These are phyloP conservation scores for Conus canariensis DNA, from an alignment of 2,888 invertebrate species.

Conservation along the genomic window DNA sequence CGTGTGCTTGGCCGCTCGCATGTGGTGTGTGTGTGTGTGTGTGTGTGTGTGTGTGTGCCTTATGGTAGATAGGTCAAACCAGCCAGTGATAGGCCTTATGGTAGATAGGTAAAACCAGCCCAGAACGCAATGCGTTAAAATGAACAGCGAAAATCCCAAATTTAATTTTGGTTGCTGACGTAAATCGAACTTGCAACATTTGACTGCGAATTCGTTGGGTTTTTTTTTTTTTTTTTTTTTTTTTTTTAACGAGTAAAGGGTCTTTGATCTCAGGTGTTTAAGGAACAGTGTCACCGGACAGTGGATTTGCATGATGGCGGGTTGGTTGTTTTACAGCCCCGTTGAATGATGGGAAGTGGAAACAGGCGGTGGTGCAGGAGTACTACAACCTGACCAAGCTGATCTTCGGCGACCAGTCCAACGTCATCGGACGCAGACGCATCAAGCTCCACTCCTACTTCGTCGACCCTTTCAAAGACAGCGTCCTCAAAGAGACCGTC, in stretches of 20 bases:
- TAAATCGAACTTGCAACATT: too few species aligned
- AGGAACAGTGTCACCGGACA: too few species aligned
- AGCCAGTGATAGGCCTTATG: too few species aligned
- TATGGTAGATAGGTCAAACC: too few species aligned
- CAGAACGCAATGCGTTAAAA: too few species aligned
- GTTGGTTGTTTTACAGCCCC: conserved; percentile 43
- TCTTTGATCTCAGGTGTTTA: too few species aligned
- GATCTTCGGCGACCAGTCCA: conserved; percentile 46
- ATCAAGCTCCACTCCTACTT: conserved; percentile 48
- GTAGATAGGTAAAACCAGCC: too few species aligned
- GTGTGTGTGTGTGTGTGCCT: not conserved
- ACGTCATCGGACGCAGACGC: conserved; percentile 47
- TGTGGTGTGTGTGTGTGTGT: not conserved
- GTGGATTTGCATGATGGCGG: too few species aligned
- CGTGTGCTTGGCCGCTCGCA: not conserved
- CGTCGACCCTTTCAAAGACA: conserved; percentile 48
- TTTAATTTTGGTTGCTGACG: too few species aligned
- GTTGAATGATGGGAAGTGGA: conserved; percentile 70
- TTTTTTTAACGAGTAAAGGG: too few species aligned
- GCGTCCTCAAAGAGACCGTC: conserved; percentile 55
- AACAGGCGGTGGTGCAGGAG: conserved; percentile 63
- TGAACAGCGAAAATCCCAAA: too few species aligned
- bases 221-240: not conserved
- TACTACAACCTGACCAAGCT: conserved; percentile 51
- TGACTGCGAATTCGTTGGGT: too few species aligned